phyloP scores from a whole-genome alignment of 1,140 invertebrate species.

The Drosophila insularis region DNA sequence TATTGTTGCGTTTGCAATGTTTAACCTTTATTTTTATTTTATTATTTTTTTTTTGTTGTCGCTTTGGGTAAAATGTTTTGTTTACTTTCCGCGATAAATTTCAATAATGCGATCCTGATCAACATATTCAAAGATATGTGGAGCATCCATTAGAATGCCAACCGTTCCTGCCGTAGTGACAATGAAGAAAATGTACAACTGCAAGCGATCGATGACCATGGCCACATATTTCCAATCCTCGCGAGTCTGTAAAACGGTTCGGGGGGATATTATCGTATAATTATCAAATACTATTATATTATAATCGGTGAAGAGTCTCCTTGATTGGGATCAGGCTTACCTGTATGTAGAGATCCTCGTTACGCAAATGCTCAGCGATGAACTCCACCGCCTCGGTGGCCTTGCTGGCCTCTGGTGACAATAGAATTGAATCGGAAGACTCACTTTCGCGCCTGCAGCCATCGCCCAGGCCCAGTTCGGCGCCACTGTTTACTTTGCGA shows the following conservation, averaged over 20 bases:
- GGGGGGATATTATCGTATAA: too few species aligned
- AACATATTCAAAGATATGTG: conserved; percentile 99
- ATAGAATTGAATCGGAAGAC: conserved; percentile 93
- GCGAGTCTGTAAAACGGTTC: conserved; percentile 88
- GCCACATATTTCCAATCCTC: conserved; percentile 99
- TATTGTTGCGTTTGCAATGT: conserved; percentile 80
- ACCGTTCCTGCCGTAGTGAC: conserved; percentile 98
- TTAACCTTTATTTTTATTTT: conserved; percentile 66
- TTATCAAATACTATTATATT: too few species aligned
- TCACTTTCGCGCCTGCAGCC: conserved; percentile 91
- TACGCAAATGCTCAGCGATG: conserved; percentile 98
- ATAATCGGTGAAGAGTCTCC: neutral
- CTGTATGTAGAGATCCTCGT: conserved; percentile 98
- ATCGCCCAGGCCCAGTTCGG: conserved; percentile 86
- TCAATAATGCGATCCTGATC: conserved; percentile 98
- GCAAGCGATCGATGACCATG: conserved; percentile 98
- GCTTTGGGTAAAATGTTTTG: conserved; percentile 12
- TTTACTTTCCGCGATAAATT: conserved; percentile 95
- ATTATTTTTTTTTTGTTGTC: conserved; percentile 7
- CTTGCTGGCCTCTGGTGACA: conserved; percentile 96
- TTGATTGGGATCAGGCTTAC: conserved; percentile 83
- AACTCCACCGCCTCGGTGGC: conserved; percentile 99
- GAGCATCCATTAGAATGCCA: conserved; percentile 99
- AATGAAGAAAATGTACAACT: conserved; percentile 98
- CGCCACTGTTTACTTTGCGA: conserved; percentile 89